phyloP scores from a whole-genome alignment of 2,797 vertebrate species.

The Benthosema pterotum region DNA sequence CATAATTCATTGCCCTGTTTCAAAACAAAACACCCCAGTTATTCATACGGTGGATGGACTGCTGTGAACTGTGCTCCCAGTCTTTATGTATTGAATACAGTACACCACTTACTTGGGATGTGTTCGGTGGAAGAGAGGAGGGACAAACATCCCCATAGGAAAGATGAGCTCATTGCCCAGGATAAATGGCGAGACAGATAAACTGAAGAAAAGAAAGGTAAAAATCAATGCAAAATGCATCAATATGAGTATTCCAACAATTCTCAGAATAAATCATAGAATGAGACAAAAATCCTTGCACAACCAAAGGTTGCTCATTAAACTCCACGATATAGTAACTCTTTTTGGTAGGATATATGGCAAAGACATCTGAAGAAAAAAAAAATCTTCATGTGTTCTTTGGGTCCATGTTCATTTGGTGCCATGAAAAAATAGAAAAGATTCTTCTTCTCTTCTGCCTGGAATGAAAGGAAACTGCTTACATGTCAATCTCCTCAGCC shows the following conservation, averaged over 20 bases:
- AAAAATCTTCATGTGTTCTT: too few species aligned
- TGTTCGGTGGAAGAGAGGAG: conserved; percentile 77
- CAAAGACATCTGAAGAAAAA: too few species aligned
- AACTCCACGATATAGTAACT: too few species aligned
- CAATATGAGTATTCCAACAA: not conserved
- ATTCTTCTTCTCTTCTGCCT: too few species aligned
- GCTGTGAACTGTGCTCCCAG: not conserved
- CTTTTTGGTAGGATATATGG: too few species aligned
- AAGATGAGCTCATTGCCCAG: conserved; percentile 70
- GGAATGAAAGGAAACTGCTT: conserved; percentile 30
- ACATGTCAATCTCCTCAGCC: conserved; percentile 55
- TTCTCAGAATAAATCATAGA: not conserved
- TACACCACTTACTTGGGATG: conserved; percentile 75
- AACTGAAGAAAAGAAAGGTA: conserved; percentile 51
- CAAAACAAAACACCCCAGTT: conserved; percentile 24
- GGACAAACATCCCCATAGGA: conserved; percentile 81
- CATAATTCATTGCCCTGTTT: conserved; percentile 81
- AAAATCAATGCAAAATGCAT: not conserved
- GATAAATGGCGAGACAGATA: conserved; percentile 70
- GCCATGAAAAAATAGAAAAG: too few species aligned
- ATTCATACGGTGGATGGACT: not conserved
- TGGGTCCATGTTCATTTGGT: too few species aligned
- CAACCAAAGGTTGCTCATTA: too few species aligned
- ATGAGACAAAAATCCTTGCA: too few species aligned
- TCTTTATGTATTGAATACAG: not conserved